Conservation (phyloP, 1,140 invertebrate species). For the Drosophila chauvacae region DNA sequence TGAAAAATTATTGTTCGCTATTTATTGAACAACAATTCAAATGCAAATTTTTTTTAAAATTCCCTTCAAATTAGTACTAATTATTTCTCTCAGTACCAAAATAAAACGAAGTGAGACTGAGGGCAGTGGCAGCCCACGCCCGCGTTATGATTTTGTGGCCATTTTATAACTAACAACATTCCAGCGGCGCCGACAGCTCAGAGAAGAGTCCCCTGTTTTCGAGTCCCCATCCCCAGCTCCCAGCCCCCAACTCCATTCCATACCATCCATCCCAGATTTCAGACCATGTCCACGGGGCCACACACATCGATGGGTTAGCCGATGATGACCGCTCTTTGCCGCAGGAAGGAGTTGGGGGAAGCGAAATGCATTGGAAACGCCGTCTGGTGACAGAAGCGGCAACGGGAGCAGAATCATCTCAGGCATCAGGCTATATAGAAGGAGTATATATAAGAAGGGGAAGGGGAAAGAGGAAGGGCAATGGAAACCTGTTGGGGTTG, state of each 20-base stretch:
- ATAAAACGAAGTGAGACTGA: conserved; percentile 26
- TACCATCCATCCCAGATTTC: conserved; percentile 27
- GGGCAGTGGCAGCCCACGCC: conserved; percentile 64
- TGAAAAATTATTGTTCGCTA: neutral
- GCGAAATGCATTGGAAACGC: conserved; percentile 37
- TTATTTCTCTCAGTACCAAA: conserved; percentile 8
- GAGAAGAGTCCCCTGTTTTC: conserved; percentile 16
- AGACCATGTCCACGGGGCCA: conserved; percentile 43
- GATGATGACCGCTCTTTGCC: conserved; percentile 48
- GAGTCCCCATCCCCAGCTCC: conserved; percentile 2
- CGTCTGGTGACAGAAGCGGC: conserved; percentile 55
- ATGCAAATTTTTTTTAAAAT: no score
- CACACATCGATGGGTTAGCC: conserved; percentile 62
- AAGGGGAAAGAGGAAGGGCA: neutral
- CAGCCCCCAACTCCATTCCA: neutral
- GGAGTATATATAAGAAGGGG: conserved; percentile 3
- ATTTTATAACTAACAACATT: conserved; percentile 83
- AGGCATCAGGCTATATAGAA: neutral
- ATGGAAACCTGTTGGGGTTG: conserved; percentile 22
- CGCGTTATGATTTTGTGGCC: conserved; percentile 82
- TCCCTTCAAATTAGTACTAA: no score
- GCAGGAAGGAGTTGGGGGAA: conserved; percentile 4
- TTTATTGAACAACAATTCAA: no score
- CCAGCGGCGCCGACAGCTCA: conserved; percentile 57
- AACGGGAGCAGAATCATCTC: conserved; percentile 25